Evolutionary conservation across 92 coral and sea anemone species (phyloP), one percentile per base, ranked within the genome.

Genomic region (Zoanthus sociatus): DNA sequence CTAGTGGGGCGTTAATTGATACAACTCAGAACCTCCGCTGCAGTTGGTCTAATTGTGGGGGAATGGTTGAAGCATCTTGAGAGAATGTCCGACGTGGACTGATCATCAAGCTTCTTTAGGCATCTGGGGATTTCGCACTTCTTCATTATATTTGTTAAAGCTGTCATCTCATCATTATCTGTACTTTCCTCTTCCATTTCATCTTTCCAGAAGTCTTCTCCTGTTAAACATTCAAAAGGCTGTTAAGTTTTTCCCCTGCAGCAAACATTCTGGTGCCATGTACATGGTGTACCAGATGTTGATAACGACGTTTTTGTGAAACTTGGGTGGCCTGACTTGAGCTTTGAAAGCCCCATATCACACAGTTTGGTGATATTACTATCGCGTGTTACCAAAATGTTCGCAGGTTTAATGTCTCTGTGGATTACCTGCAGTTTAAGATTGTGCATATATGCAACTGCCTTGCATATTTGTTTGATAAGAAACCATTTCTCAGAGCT

Each of bases 391-490:
- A 88, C 90, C 64, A 88, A 33, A 69, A 88, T 71, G 58, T 88
- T 88, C 48, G 90, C 90, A 7, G 87, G 87, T 56, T 88, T 88
- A 45, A 88, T 88, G 78, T 88, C 90, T 58, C 84, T 54, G 78
- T 87, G 90, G 69, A 87, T 17, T 18, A 87, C 79, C 21, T 79
- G 86, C 11, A 79, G 86, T 37, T 78, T 87, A 21, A 87, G 86
- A 67, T 87, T 66, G 64, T 83, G 87, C 47, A 83, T 26, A 44
- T 83, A 83, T 13, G 87, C 77, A 53, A 64, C 78, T 20, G 87
- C 87, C 45, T 83, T 74, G 51, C 77, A 68, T 54, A 68, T 74
- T 42, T 83, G 87, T 74, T 69, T 82, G 30, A 50, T 54, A 51
- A 82, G 66, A 73, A 42, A 67, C 55, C 54, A 46, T 74, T 83